phyloP scores from a whole-genome alignment of 2,113 vertebrate species.

The Jacana jacana region DNA sequence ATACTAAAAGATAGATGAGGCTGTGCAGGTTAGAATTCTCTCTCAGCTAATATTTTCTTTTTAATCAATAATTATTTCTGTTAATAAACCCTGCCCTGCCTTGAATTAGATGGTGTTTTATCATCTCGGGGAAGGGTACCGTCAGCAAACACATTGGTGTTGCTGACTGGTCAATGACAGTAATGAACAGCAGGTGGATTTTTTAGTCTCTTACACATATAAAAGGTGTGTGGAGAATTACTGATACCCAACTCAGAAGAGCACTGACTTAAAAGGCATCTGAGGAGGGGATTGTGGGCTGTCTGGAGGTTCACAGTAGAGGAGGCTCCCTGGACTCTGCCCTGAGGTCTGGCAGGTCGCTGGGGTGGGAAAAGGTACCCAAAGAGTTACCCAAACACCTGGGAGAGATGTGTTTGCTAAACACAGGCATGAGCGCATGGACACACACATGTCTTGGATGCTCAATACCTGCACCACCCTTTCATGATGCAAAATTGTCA shows the following conservation, averaged over 20 bases:
- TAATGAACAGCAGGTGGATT: neutral
- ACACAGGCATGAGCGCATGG: accelerated
- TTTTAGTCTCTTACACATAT: neutral
- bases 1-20: neutral
- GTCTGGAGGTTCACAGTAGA: neutral
- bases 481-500: neutral
- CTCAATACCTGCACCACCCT: neutral
- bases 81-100: constrained; percentile 14
- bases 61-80: constrained; percentile 6
- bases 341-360: neutral
- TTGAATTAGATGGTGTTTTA: neutral
- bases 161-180: neutral
- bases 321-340: neutral
- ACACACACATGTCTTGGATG: neutral
- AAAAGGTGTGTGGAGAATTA: neutral
- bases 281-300: neutral
- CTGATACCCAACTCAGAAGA: neutral
- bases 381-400: neutral
- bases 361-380: neutral
- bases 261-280: neutral
- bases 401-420: neutral
- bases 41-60: constrained; percentile 19
- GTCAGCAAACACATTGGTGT: neutral
- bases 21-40: constrained; percentile 35
- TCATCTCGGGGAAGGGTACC: neutral